These are phyloP conservation scores for Glyptemys insculpta DNA, from an alignment of 2,797 vertebrate species.

Conservation along the genomic window DNA sequence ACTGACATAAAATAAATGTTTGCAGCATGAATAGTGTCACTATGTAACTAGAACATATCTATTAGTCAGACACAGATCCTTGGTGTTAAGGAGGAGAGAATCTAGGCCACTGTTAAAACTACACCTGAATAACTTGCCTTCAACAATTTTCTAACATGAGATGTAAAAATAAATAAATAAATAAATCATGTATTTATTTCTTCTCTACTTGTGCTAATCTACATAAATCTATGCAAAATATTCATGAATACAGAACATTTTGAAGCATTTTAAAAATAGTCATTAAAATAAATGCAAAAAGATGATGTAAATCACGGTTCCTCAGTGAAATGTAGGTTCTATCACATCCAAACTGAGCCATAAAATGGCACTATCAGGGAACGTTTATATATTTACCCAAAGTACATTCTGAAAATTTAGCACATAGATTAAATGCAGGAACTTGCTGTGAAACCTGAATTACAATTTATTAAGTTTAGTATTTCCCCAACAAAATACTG, in stretches of 20 bases:
- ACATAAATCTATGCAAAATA: conserved; percentile 32
- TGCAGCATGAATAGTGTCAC: neutral
- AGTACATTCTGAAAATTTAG: conserved; percentile 5
- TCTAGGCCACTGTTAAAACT: neutral
- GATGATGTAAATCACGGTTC: conserved; percentile 15
- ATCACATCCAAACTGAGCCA: neutral
- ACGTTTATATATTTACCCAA: conserved; percentile 23
- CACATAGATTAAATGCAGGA: conserved; percentile 2
- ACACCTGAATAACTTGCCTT: neutral
- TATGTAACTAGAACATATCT: neutral
- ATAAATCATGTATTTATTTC: conserved; percentile 3
- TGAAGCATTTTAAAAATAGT: conserved; percentile 15
- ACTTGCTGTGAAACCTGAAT: neutral
- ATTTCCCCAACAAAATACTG: neutral
- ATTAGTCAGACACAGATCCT: neutral
- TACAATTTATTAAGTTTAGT: neutral
- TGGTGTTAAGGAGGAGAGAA: neutral
- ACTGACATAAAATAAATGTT: neutral
- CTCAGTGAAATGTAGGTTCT: neutral
- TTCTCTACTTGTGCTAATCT: neutral
- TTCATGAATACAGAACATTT: conserved; percentile 26
- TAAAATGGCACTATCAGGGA: neutral
- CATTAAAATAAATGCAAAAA: conserved; percentile 56
- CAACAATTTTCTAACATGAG: neutral
- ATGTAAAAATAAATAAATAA: neutral